A percentile compares a stretch with the other conserved stretches of the same genome.
phyloP scores from a whole-genome alignment of 2,113 vertebrate genomes.

The Campylomormyrus numenius region DNA sequence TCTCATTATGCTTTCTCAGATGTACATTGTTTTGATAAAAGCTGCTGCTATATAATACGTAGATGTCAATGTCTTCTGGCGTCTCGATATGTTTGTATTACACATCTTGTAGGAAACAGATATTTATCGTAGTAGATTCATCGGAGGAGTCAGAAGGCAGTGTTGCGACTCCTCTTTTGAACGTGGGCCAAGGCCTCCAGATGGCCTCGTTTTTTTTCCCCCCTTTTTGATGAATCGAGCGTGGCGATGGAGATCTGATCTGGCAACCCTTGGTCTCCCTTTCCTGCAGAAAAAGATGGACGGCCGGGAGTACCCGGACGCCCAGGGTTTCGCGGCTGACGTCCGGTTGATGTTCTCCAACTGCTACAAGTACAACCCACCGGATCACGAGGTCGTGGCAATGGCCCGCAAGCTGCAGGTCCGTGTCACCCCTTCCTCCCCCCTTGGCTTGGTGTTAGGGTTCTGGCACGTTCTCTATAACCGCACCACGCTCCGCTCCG shows the following conservation, averaged over 20 bases:
- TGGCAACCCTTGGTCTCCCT: conserved; percentile 20
- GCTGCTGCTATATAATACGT: not conserved
- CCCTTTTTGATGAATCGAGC: not conserved
- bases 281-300: conserved; percentile 85
- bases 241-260: not conserved
- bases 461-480: not conserved
- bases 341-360: conserved; percentile 96
- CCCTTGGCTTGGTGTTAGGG: not conserved
- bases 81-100: not conserved
- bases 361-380: conserved; percentile 97
- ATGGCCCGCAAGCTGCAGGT: conserved; percentile 93
- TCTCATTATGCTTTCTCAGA: not conserved
- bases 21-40: not conserved
- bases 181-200: not conserved
- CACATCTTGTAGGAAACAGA: not conserved
- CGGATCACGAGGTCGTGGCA: conserved; percentile 79
- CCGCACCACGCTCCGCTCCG: not conserved
- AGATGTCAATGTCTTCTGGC: not conserved
- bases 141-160: not conserved
- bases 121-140: not conserved
- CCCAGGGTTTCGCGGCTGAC: conserved; percentile 82
- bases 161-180: not conserved
- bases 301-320: conserved; percentile 77
- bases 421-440: not conserved
- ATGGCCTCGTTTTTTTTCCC: not conserved